Evolutionary conservation across 2,797 vertebrate species (phyloP).

Genomic region (Acanthopagrus latus): DNA sequence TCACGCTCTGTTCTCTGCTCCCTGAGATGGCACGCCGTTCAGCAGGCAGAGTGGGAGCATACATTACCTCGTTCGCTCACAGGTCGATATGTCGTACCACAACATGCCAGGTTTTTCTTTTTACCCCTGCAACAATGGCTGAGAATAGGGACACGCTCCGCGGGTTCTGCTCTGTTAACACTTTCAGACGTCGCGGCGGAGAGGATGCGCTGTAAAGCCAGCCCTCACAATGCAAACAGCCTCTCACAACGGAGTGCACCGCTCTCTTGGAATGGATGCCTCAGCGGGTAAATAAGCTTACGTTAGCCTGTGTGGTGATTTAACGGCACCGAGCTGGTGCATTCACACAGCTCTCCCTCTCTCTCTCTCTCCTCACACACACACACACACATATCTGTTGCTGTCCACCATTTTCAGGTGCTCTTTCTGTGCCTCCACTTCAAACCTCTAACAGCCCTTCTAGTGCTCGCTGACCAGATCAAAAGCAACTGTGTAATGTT

Average conservation of each 20-base stretch:
- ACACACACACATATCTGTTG: conserved; percentile 46
- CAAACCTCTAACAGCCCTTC: conserved; percentile 55
- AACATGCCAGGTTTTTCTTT: conserved; percentile 33
- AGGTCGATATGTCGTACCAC: conserved; percentile 41
- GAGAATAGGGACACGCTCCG: conserved; percentile 16
- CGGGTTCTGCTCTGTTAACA: conserved; percentile 54
- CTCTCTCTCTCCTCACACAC: neutral
- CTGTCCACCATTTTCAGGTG: conserved; percentile 61
- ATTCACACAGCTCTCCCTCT: conserved; percentile 30
- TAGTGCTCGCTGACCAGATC: conserved; percentile 32
- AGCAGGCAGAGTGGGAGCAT: conserved; percentile 49
- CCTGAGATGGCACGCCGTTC: conserved; percentile 37
- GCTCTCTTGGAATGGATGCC: conserved; percentile 44
- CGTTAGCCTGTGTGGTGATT: conserved; percentile 49
- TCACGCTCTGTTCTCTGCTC: conserved; percentile 42
- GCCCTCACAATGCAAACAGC: conserved; percentile 42
- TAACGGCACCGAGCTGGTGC: conserved; percentile 33
- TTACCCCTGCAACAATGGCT: conserved; percentile 17
- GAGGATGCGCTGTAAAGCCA: conserved; percentile 12
- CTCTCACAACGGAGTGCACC: conserved; percentile 36
- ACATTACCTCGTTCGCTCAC: conserved; percentile 43
- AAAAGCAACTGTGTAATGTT: conserved; percentile 42
- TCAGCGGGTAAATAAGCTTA: conserved; percentile 59
- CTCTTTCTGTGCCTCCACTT: conserved; percentile 26
- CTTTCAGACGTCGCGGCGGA: conserved; percentile 1